These are phyloP conservation scores for Anguilla japonica DNA, from an alignment of 2,113 vertebrate genomes.

Conservation along the genomic window DNA sequence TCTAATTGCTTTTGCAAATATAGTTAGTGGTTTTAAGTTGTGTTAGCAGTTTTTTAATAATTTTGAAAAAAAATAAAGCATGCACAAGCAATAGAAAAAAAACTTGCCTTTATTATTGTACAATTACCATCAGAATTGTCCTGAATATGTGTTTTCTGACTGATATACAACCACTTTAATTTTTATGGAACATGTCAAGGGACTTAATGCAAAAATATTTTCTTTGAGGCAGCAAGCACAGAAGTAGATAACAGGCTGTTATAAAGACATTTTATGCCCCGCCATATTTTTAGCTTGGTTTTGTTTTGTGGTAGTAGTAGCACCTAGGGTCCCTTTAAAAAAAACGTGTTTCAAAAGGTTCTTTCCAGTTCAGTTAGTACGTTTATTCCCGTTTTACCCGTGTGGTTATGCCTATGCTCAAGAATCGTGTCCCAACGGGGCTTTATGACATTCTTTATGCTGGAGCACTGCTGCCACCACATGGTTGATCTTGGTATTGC, in stretches of 20 bases:
- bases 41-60: too few species aligned
- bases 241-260: neutral
- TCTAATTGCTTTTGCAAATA: too few species aligned
- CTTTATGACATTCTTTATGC: neutral
- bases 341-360: neutral
- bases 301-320: neutral
- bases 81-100: too few species aligned
- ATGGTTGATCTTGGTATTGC: neutral
- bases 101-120: too few species aligned
- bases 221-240: neutral
- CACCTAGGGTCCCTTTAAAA: neutral
- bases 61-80: too few species aligned
- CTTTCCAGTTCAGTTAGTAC: neutral
- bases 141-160: too few species aligned
- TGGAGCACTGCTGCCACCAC: slow-evolving; percentile 21
- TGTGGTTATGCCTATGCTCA: neutral
- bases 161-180: too few species aligned
- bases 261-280: neutral
- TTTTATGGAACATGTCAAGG: too few species aligned
- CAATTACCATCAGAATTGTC: too few species aligned
- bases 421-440: neutral
- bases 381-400: neutral
- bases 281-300: neutral
- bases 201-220: neutral
- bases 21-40: too few species aligned